Conservation (phyloP, 2,797 vertebrate species). For the Phrynocephalus vlangalii region DNA sequence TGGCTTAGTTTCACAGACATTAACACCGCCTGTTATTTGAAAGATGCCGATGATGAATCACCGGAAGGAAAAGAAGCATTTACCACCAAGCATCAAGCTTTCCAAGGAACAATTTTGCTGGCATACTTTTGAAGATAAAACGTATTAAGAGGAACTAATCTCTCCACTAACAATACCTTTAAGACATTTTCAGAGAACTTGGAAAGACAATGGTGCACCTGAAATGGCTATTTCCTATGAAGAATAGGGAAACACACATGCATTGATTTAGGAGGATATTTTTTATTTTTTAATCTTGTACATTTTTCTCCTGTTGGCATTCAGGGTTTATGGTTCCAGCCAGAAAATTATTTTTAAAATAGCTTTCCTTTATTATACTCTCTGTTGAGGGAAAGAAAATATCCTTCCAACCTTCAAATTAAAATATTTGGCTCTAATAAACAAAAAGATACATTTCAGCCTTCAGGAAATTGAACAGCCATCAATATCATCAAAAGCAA, state of each 20-base stretch:
- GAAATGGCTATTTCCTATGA: background rate
- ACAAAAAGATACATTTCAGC: constrained; percentile 16
- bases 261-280: constrained; percentile 5
- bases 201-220: background rate
- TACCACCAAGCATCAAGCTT: constrained; percentile 20
- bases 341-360: constrained; percentile 25
- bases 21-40: constrained; percentile 20
- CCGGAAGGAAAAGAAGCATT: constrained; percentile 31
- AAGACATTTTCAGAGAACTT: background rate
- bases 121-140: constrained; percentile 17
- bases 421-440: constrained; percentile 15
- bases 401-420: constrained; percentile 11
- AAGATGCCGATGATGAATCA: constrained; percentile 30
- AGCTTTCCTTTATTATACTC: constrained; percentile 4
- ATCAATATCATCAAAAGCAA: constrained; percentile 14
- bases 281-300: background rate
- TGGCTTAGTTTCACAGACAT: constrained; percentile 31
- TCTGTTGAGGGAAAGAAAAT: background rate
- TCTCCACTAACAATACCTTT: constrained; percentile 1
- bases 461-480: constrained; percentile 10
- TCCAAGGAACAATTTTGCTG: constrained; percentile 43
- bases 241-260: background rate
- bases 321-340: constrained; percentile 9
- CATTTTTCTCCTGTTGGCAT: background rate
- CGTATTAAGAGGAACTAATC: background rate